Evolutionary conservation across 2,888 invertebrate genomes (phyloP).

Genomic region (Sclerodermus sp.): DNA sequence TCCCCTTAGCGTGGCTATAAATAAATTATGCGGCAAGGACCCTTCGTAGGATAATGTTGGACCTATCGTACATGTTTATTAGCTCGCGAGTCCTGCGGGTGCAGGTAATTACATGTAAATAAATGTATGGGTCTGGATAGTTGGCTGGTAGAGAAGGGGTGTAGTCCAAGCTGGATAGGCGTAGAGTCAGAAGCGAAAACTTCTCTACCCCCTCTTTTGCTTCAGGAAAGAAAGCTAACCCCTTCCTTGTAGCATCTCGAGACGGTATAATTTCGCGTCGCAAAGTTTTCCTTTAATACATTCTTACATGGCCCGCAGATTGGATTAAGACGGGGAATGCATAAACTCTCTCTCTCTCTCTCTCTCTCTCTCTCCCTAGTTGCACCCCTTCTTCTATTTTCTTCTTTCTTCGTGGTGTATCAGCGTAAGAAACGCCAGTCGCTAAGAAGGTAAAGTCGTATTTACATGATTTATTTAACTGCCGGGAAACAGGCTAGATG

Average conservation of each 20-base stretch:
- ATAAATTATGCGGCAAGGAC: conserved; percentile 22
- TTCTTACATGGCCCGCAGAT: conserved; percentile 55
- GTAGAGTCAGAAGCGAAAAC: conserved; percentile 12
- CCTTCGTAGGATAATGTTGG: conserved; percentile 5
- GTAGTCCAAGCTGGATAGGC: conserved; percentile 17
- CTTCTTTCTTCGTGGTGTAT: conserved; percentile 11
- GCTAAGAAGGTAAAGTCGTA: conserved; percentile 39
- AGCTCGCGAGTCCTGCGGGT: conserved; percentile 25
- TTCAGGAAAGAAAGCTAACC: no score
- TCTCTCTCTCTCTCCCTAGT: not conserved
- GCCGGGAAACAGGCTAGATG: conserved; percentile 4
- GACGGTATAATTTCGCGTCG: conserved; percentile 50
- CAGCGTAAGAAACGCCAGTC: conserved; percentile 22
- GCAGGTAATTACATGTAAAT: conserved; percentile 45
- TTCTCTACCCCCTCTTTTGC: not conserved
- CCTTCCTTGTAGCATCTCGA: conserved; percentile 10
- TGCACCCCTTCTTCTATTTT: not conserved
- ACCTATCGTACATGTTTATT: conserved; percentile 32
- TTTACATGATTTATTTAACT: conserved; percentile 51
- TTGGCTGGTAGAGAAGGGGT: conserved; percentile 14
- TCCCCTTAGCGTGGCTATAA: conserved; percentile 21
- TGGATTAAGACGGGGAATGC: conserved; percentile 55
- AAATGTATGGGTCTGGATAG: conserved; percentile 42
- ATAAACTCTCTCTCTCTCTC: conserved; percentile 31
- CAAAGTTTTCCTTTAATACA: conserved; percentile 56